A percentile compares a stretch with the other conserved stretches of the same genome.
These are phyloP conservation scores for Haliclona indistincta DNA, from an alignment of 37 sponge, comb jelly and placozoan species.

Conservation along the genomic window DNA sequence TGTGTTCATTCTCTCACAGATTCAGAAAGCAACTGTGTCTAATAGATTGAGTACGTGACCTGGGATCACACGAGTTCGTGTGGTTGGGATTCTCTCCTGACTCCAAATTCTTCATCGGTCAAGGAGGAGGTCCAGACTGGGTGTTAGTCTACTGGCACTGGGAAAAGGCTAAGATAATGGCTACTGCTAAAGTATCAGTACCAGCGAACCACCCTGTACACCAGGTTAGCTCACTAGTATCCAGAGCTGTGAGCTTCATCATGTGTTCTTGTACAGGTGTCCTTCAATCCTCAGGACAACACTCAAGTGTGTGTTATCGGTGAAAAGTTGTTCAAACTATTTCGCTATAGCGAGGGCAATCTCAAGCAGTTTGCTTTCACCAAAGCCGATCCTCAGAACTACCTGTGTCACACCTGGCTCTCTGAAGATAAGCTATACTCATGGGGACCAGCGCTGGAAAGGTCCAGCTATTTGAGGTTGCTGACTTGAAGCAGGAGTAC, in stretches of 20 bases:
- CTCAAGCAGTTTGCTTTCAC: conserved; percentile 89
- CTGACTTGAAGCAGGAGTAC: conserved; percentile 90
- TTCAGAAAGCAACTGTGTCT: too few species aligned
- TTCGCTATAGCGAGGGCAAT: conserved; percentile 86
- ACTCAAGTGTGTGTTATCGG: conserved; percentile 90
- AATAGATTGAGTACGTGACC: too few species aligned
- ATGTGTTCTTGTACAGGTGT: conserved; percentile 82
- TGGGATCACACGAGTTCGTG: conserved; percentile 74
- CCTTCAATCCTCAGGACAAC: conserved; percentile 99
- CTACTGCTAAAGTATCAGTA: conserved; percentile 73
- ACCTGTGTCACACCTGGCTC: conserved; percentile 90
- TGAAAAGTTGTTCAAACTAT: conserved; percentile 90
- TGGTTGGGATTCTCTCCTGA: conserved; percentile 96
- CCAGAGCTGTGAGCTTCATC: too few species aligned
- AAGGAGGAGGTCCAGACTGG: conserved; percentile 77
- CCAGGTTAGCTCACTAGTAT: conserved; percentile 88
- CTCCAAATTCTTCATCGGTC: conserved; percentile 91
- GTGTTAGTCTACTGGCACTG: conserved; percentile 91
- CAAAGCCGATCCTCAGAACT: conserved; percentile 82
- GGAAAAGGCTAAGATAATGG: conserved; percentile 95
- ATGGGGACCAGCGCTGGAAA: conserved; percentile 83
- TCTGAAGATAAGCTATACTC: conserved; percentile 83
- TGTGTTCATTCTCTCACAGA: too few species aligned
- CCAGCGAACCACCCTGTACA: conserved; percentile 55
- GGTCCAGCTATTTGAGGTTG: conserved; percentile 90